Conservation (phyloP, 2,797 vertebrate species). For the Acanthurus leucopareius region DNA sequence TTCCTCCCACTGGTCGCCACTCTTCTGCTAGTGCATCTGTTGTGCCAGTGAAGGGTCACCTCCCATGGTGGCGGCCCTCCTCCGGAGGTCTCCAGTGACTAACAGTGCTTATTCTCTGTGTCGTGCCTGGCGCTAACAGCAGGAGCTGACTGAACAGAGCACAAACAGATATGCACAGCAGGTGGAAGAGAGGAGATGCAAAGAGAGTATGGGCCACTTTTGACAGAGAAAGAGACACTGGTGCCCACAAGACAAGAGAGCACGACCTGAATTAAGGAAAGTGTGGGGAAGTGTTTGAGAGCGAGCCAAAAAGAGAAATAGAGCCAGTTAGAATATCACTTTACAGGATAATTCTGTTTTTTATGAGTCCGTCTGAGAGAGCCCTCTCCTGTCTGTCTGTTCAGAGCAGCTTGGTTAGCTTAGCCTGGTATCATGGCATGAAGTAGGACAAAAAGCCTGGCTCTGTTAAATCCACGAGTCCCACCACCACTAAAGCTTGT, state of each 20-base stretch:
- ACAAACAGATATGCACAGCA: slow-evolving; percentile 71
- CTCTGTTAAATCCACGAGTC: neutral
- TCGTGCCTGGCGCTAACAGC: slow-evolving; percentile 57
- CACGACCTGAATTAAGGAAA: slow-evolving; percentile 44
- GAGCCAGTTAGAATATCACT: too few relatives aligned
- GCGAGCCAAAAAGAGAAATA: neutral
- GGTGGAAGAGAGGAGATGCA: slow-evolving; percentile 55
- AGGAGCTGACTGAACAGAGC: slow-evolving; percentile 65
- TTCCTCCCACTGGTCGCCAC: slow-evolving; percentile 66
- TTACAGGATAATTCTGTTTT: slow-evolving; percentile 10
- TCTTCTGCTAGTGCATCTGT: slow-evolving; percentile 49
- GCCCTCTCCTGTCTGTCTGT: neutral
- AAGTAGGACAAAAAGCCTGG: neutral
- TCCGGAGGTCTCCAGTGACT: slow-evolving; percentile 71
- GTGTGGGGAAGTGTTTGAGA: slow-evolving; percentile 32
- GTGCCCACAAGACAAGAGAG: slow-evolving; percentile 44
- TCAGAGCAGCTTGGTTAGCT: neutral
- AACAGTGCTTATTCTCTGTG: slow-evolving; percentile 70
- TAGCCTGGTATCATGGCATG: neutral
- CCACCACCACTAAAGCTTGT: neutral
- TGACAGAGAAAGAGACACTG: slow-evolving; percentile 41
- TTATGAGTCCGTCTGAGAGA: neutral
- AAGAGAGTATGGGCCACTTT: slow-evolving; percentile 49
- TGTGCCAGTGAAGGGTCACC: slow-evolving; percentile 71
- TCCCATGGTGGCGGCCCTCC: slow-evolving; percentile 62